Evolutionary conservation across 1,140 invertebrate species (phyloP), one percentile per base, ranked within the genome.

Genomic region (Temnothorax curvispinosus): DNA sequence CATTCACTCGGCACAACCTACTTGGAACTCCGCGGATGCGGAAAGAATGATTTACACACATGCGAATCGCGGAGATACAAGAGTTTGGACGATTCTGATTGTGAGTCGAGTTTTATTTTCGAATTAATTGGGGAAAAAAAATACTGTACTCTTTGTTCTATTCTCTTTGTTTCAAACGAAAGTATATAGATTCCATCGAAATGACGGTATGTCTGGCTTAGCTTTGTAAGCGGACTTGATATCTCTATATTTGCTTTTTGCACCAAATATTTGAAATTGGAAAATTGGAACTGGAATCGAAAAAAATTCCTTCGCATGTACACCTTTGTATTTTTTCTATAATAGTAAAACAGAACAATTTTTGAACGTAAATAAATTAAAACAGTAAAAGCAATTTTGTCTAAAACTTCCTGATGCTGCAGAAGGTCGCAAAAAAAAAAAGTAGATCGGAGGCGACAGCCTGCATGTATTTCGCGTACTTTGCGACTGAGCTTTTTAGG

Each of bases 41-140:
- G 9, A 77, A 77, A 54, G 60, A 76, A 85, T 78, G 11, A 56
- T 85, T 84, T 78, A 38, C 27, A n/a, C 15, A 47, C 7, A 27
- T 7, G 18, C 6, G 21, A 56, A 44, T 62, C 9, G 32, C 11
- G n/a, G 32, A 38, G 54, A 60, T 47, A 60, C n/a, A 60, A 58
- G 50, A 74, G 32, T 82, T 82, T 5, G 38, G 11, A 35, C 32
- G 27, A 4, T 15, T 15, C 5, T 6, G 13, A 27, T 27, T 27
- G 27, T 27, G 27, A 54, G 7, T 35, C 18, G 21, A 50, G 21
- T 50, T 74, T 41, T 38, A 74, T 74, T 60, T 47, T 47, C 5
- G 32, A 47, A 74, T 50, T 35, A 38, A 21, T 74, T 13, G 21
- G 7, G 2, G 8, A 38, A 41, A 60, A 38, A 60, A 47, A 60